Conservation (phyloP, 2,888 invertebrate species). For the Campaea margaritaria region DNA sequence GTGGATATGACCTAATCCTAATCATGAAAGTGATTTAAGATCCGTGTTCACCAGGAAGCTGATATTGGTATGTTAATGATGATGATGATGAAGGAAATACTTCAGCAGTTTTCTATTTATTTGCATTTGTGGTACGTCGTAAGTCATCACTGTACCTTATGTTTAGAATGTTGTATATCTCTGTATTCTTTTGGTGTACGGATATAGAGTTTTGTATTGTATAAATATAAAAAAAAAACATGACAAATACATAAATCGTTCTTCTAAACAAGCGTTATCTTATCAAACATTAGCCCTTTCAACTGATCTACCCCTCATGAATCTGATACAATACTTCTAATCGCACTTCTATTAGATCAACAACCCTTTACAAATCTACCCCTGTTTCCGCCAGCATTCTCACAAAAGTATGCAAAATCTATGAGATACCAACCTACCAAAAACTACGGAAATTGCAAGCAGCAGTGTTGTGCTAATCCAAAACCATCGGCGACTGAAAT, state of each 20-base stretch:
- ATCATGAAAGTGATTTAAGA: too few relatives aligned
- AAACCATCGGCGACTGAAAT: constrained; percentile 49
- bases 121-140: too few relatives aligned
- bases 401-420: constrained; percentile 1
- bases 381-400: neutral
- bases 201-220: too few relatives aligned
- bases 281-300: neutral
- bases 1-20: too few relatives aligned
- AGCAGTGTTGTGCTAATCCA: constrained; percentile 53
- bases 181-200: too few relatives aligned
- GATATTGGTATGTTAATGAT: too few relatives aligned
- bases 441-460: constrained; percentile 41
- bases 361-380: neutral
- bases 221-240: neutral
- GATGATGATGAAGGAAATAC: too few relatives aligned
- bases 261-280: too few relatives aligned
- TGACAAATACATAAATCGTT: neutral
- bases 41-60: too few relatives aligned
- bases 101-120: too few relatives aligned
- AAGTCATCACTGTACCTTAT: too few relatives aligned
- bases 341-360: neutral
- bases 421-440: constrained; percentile 16
- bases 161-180: too few relatives aligned
- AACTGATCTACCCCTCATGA: neutral
- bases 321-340: neutral